Conservation (phyloP, 1,140 invertebrate species). For the Samia ricini region DNA sequence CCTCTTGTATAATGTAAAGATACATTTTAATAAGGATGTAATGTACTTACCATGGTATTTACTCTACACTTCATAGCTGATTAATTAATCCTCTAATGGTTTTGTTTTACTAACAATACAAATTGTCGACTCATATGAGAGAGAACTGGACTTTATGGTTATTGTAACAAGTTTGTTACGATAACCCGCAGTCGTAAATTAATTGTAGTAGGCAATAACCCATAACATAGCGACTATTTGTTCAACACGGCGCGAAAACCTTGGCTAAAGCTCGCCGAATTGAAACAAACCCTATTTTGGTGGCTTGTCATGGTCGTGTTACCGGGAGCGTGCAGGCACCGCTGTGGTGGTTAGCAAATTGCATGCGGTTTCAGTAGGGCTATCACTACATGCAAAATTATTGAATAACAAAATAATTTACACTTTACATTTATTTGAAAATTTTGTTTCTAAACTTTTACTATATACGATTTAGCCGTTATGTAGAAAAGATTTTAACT, state of each 20-base stretch:
- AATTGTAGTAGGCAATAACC: conserved; percentile 1
- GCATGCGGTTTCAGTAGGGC: conserved; percentile 25
- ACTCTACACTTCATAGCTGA: too few species aligned
- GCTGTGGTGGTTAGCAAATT: conserved; percentile 26
- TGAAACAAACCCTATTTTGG: conserved; percentile 10
- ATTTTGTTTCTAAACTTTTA: background rate
- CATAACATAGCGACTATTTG: conserved; percentile 2
- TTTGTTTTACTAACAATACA: background rate
- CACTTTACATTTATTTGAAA: too few species aligned
- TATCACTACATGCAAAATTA: background rate
- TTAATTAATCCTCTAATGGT: background rate
- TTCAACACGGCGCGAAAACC: background rate
- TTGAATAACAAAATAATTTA: background rate
- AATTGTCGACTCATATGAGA: background rate
- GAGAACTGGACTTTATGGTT: background rate
- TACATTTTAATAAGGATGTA: too few species aligned
- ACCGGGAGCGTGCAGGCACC: conserved; percentile 4
- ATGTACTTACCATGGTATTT: too few species aligned
- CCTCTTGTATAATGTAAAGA: too few species aligned
- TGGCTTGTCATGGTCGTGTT: conserved; percentile 10
- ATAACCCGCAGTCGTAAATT: conserved; percentile 6
- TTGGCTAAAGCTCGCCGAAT: conserved; percentile 7
- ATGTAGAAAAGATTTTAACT: too few species aligned
- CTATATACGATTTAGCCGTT: background rate
- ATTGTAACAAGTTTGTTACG: background rate